Conservation (phyloP, 2,113 vertebrate species). For the Phycodurus eques region DNA sequence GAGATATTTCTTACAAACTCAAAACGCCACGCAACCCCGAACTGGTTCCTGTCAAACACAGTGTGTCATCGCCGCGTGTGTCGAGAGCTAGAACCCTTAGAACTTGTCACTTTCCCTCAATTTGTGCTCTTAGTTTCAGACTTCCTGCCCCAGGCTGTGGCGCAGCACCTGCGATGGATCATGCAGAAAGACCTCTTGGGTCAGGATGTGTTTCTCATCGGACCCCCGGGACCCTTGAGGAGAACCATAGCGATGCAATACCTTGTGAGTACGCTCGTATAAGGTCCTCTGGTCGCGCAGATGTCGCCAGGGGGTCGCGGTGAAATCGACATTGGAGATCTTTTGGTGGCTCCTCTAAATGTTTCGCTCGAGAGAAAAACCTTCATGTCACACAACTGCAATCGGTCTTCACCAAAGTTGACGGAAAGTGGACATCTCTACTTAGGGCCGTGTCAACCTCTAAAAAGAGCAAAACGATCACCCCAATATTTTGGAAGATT, state of each 20-base stretch:
- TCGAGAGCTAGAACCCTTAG: not conserved
- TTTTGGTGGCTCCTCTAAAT: no score
- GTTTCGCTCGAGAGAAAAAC: no score
- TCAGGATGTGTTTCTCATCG: conserved; percentile 95
- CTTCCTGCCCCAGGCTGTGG: conserved; percentile 79
- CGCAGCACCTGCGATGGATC: conserved; percentile 94
- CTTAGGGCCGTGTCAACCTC: no score
- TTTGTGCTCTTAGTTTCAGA: conserved; percentile 77
- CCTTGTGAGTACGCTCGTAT: conserved; percentile 71
- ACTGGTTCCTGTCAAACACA: conserved; percentile 89
- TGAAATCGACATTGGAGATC: no score
- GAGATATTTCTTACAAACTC: conserved; percentile 85
- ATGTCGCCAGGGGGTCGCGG: no score
- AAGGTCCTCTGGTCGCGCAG: not conserved
- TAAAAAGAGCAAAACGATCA: no score
- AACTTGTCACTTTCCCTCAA: not conserved
- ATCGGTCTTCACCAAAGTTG: no score
- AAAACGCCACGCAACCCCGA: conserved; percentile 88
- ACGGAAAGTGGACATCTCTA: no score
- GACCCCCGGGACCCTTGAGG: conserved; percentile 91
- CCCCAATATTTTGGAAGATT: no score
- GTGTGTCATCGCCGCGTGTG: conserved; percentile 70
- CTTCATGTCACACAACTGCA: no score
- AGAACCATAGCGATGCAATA: conserved; percentile 98
- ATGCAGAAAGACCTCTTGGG: conserved; percentile 98